Conservation (phyloP, 2,113 vertebrate species). For the Litocranius walleri region DNA sequence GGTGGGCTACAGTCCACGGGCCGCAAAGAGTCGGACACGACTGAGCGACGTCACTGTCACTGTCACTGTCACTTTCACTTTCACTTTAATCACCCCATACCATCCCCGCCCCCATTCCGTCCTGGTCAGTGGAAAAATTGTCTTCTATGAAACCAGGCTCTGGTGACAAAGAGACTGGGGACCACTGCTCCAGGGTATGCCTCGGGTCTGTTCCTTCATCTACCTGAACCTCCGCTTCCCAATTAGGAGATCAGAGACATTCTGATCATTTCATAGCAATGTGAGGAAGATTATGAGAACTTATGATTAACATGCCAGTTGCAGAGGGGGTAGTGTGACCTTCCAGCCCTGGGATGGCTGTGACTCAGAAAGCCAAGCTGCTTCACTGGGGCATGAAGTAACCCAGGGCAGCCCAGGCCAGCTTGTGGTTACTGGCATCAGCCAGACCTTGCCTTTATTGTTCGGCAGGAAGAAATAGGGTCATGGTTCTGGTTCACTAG, state of each 20-base stretch:
- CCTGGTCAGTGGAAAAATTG: not conserved
- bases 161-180: not conserved
- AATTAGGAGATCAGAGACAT: not conserved
- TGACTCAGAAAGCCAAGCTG: not conserved
- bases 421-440: not conserved
- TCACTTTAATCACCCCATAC: not conserved
- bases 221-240: not conserved
- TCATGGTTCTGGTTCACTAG: not conserved
- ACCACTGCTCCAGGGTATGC: not conserved
- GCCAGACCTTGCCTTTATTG: not conserved
- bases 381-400: not conserved
- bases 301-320: accelerated
- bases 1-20: no score
- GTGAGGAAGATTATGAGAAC: not conserved
- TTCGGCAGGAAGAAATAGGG: not conserved
- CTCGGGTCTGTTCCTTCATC: not conserved
- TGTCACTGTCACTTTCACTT: not conserved
- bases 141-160: not conserved
- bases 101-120: not conserved
- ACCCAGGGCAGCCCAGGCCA: not conserved
- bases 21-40: no score
- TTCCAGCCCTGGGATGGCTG: not conserved
- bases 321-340: not conserved
- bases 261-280: not conserved
- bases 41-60: no score